Conservation (phyloP, 2,888 invertebrate genomes). For the Smittia sp. region DNA sequence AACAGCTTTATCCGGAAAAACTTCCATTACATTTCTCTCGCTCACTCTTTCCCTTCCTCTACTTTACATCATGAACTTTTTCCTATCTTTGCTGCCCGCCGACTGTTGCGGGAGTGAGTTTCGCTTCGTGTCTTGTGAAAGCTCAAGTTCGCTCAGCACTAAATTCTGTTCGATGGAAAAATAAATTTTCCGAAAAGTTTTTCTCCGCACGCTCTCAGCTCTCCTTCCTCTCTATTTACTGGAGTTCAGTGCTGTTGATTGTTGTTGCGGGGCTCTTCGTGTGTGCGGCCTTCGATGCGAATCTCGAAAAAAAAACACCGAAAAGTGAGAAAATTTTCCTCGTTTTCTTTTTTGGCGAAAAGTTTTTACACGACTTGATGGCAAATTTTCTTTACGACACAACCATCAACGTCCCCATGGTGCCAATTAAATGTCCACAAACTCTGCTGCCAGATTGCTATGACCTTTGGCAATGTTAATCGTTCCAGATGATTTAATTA, state of each 20-base stretch:
- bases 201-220: conserved; percentile 1
- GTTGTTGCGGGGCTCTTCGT: conserved; percentile 6
- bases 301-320: not conserved
- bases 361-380: not conserved
- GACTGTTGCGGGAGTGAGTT: conserved; percentile 10
- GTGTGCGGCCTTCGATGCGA: conserved; percentile 20
- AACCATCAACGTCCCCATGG: too few species aligned
- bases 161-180: conserved; percentile 14
- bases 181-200: conserved; percentile 9
- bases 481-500: not conserved
- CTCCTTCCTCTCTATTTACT: conserved; percentile 19
- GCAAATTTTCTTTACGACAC: not conserved
- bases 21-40: conserved; percentile 27
- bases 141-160: conserved; percentile 33
- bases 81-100: not conserved
- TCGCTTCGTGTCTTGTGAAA: conserved; percentile 32
- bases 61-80: conserved; percentile 18
- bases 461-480: conserved; percentile 14
- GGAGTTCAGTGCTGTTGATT: conserved; percentile 25
- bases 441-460: not conserved
- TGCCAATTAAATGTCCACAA: too few species aligned
- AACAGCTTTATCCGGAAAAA: conserved; percentile 27
- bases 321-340: not conserved
- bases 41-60: conserved; percentile 13
- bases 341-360: not conserved